Conservation (phyloP, 2,888 invertebrate genomes). For the Pristionchus mayeri region DNA sequence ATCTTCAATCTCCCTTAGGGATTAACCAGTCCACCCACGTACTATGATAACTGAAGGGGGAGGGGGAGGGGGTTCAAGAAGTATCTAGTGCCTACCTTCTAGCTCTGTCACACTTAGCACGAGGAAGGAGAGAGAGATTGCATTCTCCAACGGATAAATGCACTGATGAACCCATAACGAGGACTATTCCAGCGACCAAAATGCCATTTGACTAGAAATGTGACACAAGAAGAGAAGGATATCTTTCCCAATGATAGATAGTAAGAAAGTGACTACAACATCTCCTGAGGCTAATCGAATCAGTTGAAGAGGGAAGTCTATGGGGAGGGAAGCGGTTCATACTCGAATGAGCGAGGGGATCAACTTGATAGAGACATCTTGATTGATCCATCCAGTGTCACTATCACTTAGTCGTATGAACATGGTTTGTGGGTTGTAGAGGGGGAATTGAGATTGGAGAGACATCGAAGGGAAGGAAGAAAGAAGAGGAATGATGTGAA, state of each 20-base stretch:
- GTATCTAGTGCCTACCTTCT: background rate
- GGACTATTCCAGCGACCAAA: background rate
- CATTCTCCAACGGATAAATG: background rate
- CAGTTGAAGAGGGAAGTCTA: background rate
- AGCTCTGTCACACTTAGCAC: background rate
- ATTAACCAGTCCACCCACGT: too few relatives aligned
- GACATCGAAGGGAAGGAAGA: background rate
- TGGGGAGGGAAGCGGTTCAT: background rate
- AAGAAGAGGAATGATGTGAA: background rate
- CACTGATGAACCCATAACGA: background rate
- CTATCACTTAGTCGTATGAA: background rate
- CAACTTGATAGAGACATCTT: background rate
- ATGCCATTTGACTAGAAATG: background rate
- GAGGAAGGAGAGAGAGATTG: background rate
- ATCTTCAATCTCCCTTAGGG: background rate
- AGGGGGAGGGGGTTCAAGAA: background rate
- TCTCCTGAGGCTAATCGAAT: background rate
- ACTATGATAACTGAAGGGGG: background rate
- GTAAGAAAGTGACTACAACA: background rate
- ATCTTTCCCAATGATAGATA: too few relatives aligned
- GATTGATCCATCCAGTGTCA: background rate
- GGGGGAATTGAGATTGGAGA: background rate
- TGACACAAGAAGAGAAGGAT: background rate
- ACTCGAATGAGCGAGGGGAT: background rate
- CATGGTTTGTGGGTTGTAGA: background rate